Conservation (phyloP, 64 coral and sea anemone genomes). For the Stichodactyla mertensii region DNA sequence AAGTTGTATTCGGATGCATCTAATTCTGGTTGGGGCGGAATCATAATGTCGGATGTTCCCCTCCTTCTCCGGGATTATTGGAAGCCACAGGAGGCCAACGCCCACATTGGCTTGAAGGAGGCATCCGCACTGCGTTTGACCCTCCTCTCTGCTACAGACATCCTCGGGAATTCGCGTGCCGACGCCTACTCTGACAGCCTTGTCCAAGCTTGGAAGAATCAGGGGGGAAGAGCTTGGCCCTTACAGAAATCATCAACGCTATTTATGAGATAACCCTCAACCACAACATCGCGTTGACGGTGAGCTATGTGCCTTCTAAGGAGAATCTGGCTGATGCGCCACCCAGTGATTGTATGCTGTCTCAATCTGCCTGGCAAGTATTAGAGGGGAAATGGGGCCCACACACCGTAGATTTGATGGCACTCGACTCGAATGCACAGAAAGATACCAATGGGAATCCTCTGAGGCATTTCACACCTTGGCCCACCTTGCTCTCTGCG, state of each 20-base stretch:
- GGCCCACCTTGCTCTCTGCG: conserved; percentile 1
- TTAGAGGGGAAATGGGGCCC: not conserved
- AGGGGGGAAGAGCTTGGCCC: conserved; percentile 47
- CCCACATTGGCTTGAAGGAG: conserved; percentile 41
- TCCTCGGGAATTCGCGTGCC: conserved; percentile 23
- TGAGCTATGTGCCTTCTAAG: not conserved
- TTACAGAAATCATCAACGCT: conserved; percentile 16
- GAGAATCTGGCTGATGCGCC: not conserved
- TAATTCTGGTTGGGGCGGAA: conserved; percentile 26
- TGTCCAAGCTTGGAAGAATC: conserved; percentile 40
- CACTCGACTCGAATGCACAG: conserved; percentile 17
- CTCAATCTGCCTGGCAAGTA: not conserved
- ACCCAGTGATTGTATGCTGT: not conserved
- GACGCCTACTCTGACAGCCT: conserved; percentile 37
- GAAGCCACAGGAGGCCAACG: not conserved
- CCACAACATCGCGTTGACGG: not conserved
- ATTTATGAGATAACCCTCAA: conserved; percentile 33
- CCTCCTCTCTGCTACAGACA: not conserved
- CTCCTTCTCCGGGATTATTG: conserved; percentile 25
- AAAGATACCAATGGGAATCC: not conserved
- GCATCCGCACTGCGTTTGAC: conserved; percentile 12
- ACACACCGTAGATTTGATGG: not conserved
- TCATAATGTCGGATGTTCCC: not conserved
- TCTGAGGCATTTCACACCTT: conserved; percentile 12
- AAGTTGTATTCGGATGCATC: conserved; percentile 31